Conservation (phyloP, 1,140 invertebrate species). For the Drosophila ironensis region DNA sequence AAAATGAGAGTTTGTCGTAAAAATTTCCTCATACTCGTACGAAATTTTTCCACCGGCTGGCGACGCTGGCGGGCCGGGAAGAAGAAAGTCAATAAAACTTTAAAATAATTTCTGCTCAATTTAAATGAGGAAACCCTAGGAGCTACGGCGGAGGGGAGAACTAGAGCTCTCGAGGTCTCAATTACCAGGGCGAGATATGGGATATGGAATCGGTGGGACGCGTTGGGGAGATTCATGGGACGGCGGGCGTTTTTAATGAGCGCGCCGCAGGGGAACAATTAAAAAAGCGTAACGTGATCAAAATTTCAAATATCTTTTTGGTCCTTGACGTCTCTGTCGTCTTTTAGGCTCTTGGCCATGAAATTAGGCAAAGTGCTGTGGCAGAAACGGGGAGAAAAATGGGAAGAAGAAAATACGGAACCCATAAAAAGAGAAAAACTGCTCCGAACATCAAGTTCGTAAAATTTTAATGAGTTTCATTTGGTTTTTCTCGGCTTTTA, state of each 20-base stretch:
- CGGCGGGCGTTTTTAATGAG: constrained; percentile 51
- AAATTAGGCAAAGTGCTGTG: constrained; percentile 73
- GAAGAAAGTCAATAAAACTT: constrained; percentile 67
- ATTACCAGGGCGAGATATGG: constrained; percentile 43
- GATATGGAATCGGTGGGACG: not conserved
- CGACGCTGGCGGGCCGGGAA: no score
- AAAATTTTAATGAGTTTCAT: constrained; percentile 79
- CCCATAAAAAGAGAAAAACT: constrained; percentile 78
- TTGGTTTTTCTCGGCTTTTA: constrained; percentile 59
- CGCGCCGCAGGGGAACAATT: constrained; percentile 76
- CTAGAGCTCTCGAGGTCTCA: constrained; percentile 52
- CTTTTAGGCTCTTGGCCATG: constrained; percentile 41
- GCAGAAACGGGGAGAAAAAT: constrained; percentile 18
- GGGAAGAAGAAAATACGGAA: constrained; percentile 35
- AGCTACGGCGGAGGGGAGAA: constrained; percentile 4
- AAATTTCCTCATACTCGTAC: constrained; percentile 28
- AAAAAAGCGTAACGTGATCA: constrained; percentile 79
- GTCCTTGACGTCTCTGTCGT: constrained; percentile 62
- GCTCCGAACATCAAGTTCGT: constrained; percentile 69
- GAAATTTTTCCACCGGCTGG: no score
- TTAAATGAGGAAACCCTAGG: constrained; percentile 35
- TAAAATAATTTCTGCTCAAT: constrained; percentile 56
- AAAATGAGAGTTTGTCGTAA: constrained; percentile 25
- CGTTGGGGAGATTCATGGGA: not conserved
- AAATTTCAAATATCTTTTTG: constrained; percentile 73